Percentiles rank a stretch among this genome's conserved stretches.
Evolutionary conservation across 2,113 vertebrate genomes (phyloP).

Genomic region (Tyto alba): DNA sequence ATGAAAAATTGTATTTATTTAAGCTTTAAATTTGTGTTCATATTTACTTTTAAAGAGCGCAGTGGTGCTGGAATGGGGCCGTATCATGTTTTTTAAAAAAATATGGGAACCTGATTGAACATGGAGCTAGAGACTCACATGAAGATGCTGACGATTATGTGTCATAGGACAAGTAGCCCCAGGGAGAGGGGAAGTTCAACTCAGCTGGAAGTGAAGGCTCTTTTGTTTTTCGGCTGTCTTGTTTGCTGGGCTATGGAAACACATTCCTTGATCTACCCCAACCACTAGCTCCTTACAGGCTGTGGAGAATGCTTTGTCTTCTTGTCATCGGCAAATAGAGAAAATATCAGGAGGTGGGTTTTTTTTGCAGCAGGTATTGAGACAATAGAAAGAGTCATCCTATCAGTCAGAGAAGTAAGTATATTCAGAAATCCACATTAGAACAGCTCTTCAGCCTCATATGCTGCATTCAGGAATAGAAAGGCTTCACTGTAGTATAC

Average conservation of each 20-base stretch:
- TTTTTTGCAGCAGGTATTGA: not conserved
- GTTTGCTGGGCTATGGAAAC: not conserved
- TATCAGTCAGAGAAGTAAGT: not conserved
- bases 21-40: conserved; percentile 44
- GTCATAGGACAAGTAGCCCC: not conserved
- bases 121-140: not conserved
- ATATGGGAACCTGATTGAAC: not conserved
- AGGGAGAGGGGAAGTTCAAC: not conserved
- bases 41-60: conserved; percentile 17
- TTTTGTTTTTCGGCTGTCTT: not conserved
- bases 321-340: not conserved
- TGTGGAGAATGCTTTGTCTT: not conserved
- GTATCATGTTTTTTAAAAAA: not conserved
- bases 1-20: conserved; percentile 65
- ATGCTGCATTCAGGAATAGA: not conserved
- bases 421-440: not conserved
- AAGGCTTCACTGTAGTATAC: not conserved
- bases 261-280: not conserved
- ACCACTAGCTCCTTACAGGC: not conserved
- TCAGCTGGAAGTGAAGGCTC: not conserved
- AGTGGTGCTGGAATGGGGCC: not conserved
- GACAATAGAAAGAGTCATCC: not conserved
- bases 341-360: not conserved
- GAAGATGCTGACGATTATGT: not conserved
- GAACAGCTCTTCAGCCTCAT: not conserved